Evolutionary conservation across 2,888 invertebrate genomes (phyloP), one percentile per base, ranked within the genome.

Genomic region (Diarsia mendica): DNA sequence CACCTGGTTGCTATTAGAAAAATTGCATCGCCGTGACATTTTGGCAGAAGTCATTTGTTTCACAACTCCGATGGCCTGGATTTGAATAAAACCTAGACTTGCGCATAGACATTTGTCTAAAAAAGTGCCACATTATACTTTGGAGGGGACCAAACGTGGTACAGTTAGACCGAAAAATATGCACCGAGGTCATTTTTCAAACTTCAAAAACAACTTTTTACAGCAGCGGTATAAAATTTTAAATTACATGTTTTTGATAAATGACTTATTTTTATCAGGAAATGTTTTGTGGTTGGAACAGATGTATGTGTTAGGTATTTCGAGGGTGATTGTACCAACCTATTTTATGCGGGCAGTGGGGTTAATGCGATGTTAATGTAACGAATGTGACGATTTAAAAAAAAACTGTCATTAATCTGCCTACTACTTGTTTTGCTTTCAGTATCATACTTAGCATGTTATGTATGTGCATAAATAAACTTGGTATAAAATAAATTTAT

Each of bases 41-140:
- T 95, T 96, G 96, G 89, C 96, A 95, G 92, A 75, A 90, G 91
- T 90, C 91, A 95, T 96, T 95, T 95, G 89, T 96, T 91, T 93
- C 89, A 77, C 85, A 89, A 87, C 87, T 82, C 85, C 74, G 84
- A 88, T 89, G 86, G 89, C 87, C 89, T 82, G 88, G 74, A 92
- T 94, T 93, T 95, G 90, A 95, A 96, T 96, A 95, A 95, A 94
- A 88, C 90, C 91, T 93, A 93, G 92, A 92, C 87, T 89, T 75
- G 83, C 73, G 87, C 87, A 88, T 89, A 75, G 75, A 84, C 87
- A 88, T 87, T 81, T 48, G 81, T 58, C 67, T 81, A 83, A 82
- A 89, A 92, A 90, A 92, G 87, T 86, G 78, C 82, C 66, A 72
- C 51, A 87, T 87, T 89, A 87, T 88, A 77, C 88, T 64, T 71